phyloP scores from a whole-genome alignment of 2,888 invertebrate species.

The Tineola bisselliella region DNA sequence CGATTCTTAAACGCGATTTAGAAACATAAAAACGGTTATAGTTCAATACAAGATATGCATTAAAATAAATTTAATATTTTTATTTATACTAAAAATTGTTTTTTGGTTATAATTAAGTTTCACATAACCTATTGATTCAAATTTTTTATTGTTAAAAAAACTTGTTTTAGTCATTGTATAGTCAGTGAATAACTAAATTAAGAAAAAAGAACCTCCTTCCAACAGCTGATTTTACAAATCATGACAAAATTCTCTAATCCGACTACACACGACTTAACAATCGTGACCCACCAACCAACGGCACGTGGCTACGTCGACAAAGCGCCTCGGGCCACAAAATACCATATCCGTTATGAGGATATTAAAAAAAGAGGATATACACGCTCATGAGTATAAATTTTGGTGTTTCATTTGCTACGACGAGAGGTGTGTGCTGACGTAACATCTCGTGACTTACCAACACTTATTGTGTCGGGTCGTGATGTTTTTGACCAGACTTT shows the following conservation, averaged over 20 bases:
- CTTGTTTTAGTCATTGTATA: too few relatives aligned
- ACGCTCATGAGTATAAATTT: neutral
- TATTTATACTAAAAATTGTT: too few relatives aligned
- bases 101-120: too few relatives aligned
- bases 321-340: neutral
- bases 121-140: too few relatives aligned
- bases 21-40: too few relatives aligned
- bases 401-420: slow-evolving; percentile 15
- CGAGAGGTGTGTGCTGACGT: slow-evolving; percentile 40
- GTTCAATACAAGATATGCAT: too few relatives aligned
- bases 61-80: too few relatives aligned
- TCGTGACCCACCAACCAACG: neutral
- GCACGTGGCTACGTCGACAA: neutral
- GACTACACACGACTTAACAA: neutral
- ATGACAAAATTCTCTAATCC: neutral
- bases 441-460: slow-evolving; percentile 34
- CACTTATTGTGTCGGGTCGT: slow-evolving; percentile 23
- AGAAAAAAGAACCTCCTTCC: neutral
- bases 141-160: too few relatives aligned
- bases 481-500: slow-evolving; percentile 37
- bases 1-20: too few relatives aligned
- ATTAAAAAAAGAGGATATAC: slow-evolving; percentile 14
- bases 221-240: neutral
- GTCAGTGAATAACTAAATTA: too few relatives aligned
- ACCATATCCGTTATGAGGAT: slow-evolving; percentile 9